Evolutionary conservation across 2,113 vertebrate genomes (phyloP).

Genomic region (Garra rufa): DNA sequence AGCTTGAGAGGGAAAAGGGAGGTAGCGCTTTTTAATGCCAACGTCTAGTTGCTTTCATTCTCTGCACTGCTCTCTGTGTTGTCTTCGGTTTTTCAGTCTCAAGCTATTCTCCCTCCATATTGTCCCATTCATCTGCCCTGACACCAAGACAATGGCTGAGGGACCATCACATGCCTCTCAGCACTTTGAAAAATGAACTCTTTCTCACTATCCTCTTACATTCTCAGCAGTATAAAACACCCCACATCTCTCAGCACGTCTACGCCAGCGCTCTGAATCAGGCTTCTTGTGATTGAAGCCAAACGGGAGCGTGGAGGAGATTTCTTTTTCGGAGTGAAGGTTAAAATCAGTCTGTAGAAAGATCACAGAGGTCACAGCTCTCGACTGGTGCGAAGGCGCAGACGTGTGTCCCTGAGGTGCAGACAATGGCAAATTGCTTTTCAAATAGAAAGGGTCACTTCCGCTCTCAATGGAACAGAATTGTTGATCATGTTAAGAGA

Average conservation of each 20-base stretch:
- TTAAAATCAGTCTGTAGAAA: conserved; percentile 39
- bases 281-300: conserved; percentile 28
- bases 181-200: conserved; percentile 55
- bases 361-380: conserved; percentile 28
- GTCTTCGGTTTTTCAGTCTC: conserved; percentile 44
- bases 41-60: conserved; percentile 42
- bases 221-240: conserved; percentile 47
- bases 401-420: conserved; percentile 32
- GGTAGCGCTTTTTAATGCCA: conserved; percentile 15
- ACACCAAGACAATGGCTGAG: conserved; percentile 59
- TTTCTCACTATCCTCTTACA: conserved; percentile 43
- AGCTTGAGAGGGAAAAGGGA: conserved; percentile 35
- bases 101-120: conserved; percentile 56
- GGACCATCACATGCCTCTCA: conserved; percentile 55
- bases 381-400: not conserved
- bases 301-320: not conserved
- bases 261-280: not conserved
- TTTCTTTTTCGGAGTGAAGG: conserved; percentile 37
- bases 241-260: conserved; percentile 30
- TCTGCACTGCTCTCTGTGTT: conserved; percentile 1
- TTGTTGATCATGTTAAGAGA: conserved; percentile 28
- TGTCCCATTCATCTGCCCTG: conserved; percentile 63
- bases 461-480: conserved; percentile 17
- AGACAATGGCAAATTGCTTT: conserved; percentile 31
- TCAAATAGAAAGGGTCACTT: conserved; percentile 22